phyloP scores from a whole-genome alignment of 2,888 invertebrate species.

The Orthosia cruda region DNA sequence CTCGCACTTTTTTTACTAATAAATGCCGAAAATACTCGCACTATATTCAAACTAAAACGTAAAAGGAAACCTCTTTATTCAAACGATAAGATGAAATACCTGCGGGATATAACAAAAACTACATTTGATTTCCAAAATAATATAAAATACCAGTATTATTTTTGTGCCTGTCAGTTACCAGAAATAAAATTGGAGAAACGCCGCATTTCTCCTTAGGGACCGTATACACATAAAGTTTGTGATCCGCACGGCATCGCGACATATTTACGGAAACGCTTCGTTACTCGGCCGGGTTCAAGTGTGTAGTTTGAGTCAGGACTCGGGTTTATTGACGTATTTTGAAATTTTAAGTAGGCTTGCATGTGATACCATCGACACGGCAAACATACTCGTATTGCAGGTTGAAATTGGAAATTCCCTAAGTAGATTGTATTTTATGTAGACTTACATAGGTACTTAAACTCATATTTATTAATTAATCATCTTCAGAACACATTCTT shows the following conservation, averaged over 20 bases:
- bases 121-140: slow-evolving; percentile 30
- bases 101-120: slow-evolving; percentile 19
- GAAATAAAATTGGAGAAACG: slow-evolving; percentile 56
- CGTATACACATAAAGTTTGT: slow-evolving; percentile 56
- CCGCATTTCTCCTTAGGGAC: slow-evolving; percentile 53
- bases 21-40: slow-evolving; percentile 38
- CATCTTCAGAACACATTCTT: slow-evolving; percentile 48
- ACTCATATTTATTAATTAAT: slow-evolving; percentile 53
- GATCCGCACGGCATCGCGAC: slow-evolving; percentile 54
- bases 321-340: slow-evolving; percentile 44
- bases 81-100: slow-evolving; percentile 22
- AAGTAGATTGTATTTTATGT: not conserved
- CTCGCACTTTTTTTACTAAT: slow-evolving; percentile 38
- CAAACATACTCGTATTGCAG: slow-evolving; percentile 8
- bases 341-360: slow-evolving; percentile 33
- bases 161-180: slow-evolving; percentile 33
- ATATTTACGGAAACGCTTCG: slow-evolving; percentile 61
- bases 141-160: slow-evolving; percentile 40
- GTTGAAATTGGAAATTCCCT: slow-evolving; percentile 7
- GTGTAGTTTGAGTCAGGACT: slow-evolving; percentile 43
- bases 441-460: not conserved
- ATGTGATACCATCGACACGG: slow-evolving; percentile 15
- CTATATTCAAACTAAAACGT: not conserved
- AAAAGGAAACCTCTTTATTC: slow-evolving; percentile 1
- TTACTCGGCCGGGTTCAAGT: slow-evolving; percentile 46